These are phyloP conservation scores for Drosophila sordidapex DNA, from an alignment of 2,888 invertebrate species.

Conservation along the genomic window DNA sequence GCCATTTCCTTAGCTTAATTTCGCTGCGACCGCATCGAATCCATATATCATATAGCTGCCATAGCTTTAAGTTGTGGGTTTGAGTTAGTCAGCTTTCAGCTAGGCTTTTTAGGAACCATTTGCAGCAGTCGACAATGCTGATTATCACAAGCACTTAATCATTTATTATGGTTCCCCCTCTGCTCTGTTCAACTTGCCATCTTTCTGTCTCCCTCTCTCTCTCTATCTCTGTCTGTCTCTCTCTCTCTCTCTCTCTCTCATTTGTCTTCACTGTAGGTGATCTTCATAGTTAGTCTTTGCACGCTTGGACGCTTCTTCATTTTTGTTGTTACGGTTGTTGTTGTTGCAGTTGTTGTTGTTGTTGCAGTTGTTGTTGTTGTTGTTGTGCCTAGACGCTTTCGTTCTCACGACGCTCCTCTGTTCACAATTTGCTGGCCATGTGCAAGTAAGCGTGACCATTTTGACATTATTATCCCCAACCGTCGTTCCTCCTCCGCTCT, in stretches of 20 bases:
- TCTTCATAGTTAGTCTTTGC: constrained; percentile 27
- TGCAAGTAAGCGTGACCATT: constrained; percentile 73
- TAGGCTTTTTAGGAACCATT: constrained; percentile 10
- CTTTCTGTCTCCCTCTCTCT: background rate
- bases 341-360: background rate
- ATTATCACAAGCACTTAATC: constrained; percentile 63
- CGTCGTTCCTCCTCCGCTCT: background rate
- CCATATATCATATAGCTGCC: background rate
- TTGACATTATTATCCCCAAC: constrained; percentile 56
- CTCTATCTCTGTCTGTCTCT: background rate
- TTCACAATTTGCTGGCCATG: constrained; percentile 56
- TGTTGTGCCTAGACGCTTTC: constrained; percentile 38
- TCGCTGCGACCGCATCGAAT: background rate
- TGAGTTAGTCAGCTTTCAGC: background rate
- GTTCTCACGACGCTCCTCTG: constrained; percentile 49
- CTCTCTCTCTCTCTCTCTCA: background rate
- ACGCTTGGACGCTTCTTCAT: constrained; percentile 50
- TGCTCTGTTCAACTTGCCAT: background rate
- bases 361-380: background rate
- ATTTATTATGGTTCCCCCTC: constrained; percentile 38
- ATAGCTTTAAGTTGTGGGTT: background rate
- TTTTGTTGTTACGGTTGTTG: background rate
- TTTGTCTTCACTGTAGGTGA: background rate
- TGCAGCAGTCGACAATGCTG: constrained; percentile 52
- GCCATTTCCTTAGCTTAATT: background rate